Evolutionary conservation across 1,140 invertebrate genomes (phyloP).

Genomic region (Drosophila obscura): DNA sequence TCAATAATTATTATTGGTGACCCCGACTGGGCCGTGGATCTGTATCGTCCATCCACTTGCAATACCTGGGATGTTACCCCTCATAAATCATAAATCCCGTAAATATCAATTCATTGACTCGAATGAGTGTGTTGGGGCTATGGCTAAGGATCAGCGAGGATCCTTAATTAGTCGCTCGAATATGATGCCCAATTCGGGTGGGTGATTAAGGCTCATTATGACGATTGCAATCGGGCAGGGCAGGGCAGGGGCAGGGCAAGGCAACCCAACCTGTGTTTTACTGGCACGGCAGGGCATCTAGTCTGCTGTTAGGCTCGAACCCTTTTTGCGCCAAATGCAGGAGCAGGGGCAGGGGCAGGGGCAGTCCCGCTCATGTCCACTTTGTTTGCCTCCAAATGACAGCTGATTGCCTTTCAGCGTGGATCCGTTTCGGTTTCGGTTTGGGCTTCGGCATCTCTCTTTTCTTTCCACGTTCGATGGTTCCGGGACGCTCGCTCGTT

Average conservation of each 20-base stretch:
- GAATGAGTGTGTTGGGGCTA: too few relatives aligned
- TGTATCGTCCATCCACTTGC: too few relatives aligned
- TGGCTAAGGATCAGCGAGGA: conserved; percentile 6
- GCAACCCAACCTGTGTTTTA: conserved; percentile 20
- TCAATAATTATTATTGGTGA: too few relatives aligned
- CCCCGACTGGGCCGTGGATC: too few relatives aligned
- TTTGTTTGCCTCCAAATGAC: conserved; percentile 81
- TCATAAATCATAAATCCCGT: too few relatives aligned
- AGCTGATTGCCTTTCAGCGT: conserved; percentile 72
- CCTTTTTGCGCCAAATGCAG: conserved; percentile 40
- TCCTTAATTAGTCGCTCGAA: conserved; percentile 18
- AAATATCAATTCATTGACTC: too few relatives aligned
- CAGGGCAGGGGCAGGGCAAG: too few relatives aligned
- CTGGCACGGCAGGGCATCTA: conserved; percentile 60
- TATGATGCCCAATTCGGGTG: conserved; percentile 13
- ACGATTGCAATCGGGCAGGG: conserved; percentile 11
- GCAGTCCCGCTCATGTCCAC: conserved; percentile 66
- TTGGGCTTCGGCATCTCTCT: not conserved
- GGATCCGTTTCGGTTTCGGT: conserved; percentile 43
- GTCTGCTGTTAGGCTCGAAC: conserved; percentile 51
- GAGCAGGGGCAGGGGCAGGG: not conserved
- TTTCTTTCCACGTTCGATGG: conserved; percentile 1
- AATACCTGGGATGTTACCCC: too few relatives aligned
- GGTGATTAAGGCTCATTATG: conserved; percentile 45
- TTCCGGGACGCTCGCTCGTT: not conserved